Conservation (phyloP, 2,888 invertebrate genomes). For the Tuberolachnus salignus region DNA sequence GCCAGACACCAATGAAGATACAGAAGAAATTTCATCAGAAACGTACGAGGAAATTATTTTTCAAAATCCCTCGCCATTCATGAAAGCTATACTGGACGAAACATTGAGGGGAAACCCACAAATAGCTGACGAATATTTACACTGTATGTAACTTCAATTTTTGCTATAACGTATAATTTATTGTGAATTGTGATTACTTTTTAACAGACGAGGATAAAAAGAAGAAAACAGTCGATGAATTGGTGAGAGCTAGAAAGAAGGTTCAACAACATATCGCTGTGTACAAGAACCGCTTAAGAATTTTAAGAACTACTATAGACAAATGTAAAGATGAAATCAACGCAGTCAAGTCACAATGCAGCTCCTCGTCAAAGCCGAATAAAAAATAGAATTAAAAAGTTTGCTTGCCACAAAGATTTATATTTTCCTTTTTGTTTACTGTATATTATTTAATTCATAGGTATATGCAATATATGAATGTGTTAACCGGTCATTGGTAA, state of each 20-base stretch:
- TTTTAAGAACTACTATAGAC: slow-evolving; percentile 83
- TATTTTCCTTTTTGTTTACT: too few species aligned
- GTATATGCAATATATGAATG: too few species aligned
- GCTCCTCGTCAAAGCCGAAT: too few species aligned
- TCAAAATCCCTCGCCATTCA: slow-evolving; percentile 85
- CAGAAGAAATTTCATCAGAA: slow-evolving; percentile 77
- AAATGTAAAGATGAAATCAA: slow-evolving; percentile 81
- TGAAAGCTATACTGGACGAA: slow-evolving; percentile 87
- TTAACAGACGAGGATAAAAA: slow-evolving; percentile 85
- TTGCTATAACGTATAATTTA: neutral
- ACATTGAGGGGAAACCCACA: slow-evolving; percentile 80
- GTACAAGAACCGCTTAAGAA: slow-evolving; percentile 81
- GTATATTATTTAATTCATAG: too few species aligned
- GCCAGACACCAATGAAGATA: slow-evolving; percentile 62
- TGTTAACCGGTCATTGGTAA: too few species aligned
- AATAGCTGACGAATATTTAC: slow-evolving; percentile 38
- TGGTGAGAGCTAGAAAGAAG: slow-evolving; percentile 79
- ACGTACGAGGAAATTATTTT: slow-evolving; percentile 96
- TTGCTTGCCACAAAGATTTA: too few species aligned
- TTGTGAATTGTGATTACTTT: neutral
- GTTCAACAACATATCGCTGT: slow-evolving; percentile 81
- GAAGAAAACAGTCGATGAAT: slow-evolving; percentile 76
- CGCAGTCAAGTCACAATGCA: slow-evolving; percentile 61
- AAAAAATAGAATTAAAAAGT: too few species aligned
- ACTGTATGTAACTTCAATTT: slow-evolving; percentile 49